Percentiles rank a stretch among this genome's conserved stretches.
Evolutionary conservation across 1,140 invertebrate genomes (phyloP).

Genomic region (Cotesia vestalis): DNA sequence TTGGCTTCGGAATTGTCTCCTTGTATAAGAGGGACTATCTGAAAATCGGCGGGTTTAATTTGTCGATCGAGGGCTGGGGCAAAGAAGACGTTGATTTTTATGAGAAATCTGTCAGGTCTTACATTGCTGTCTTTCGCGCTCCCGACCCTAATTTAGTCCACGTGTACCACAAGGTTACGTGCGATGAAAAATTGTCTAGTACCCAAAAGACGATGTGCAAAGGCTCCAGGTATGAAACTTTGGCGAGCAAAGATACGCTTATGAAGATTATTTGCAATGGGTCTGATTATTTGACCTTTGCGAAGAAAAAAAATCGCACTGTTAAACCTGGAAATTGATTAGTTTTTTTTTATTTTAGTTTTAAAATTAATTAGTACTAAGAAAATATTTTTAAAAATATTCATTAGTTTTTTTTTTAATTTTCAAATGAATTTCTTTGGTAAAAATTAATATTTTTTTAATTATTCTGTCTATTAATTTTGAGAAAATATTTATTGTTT

Average conservation of each 20-base stretch:
- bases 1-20: slow-evolving; percentile 94
- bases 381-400: too few species aligned
- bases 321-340: slow-evolving; percentile 41
- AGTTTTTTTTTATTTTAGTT: too few species aligned
- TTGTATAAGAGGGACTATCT: slow-evolving; percentile 89
- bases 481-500: background rate
- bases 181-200: slow-evolving; percentile 79
- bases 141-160: slow-evolving; percentile 91
- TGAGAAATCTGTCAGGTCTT: slow-evolving; percentile 78
- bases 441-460: background rate
- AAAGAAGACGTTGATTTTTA: slow-evolving; percentile 93
- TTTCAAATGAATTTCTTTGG: too few species aligned
- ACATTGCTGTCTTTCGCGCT: slow-evolving; percentile 79
- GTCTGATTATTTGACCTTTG: slow-evolving; percentile 62
- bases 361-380: too few species aligned
- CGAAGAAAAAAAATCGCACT: slow-evolving; percentile 50
- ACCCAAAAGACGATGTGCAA: slow-evolving; percentile 90
- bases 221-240: slow-evolving; percentile 82
- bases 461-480: background rate
- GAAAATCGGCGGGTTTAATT: slow-evolving; percentile 89
- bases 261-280: slow-evolving; percentile 69
- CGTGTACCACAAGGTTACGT: slow-evolving; percentile 89
- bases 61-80: slow-evolving; percentile 93
- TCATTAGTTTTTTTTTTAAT: too few species aligned
- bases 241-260: slow-evolving; percentile 73